Percentiles rank a stretch among this genome's conserved stretches.
These are phyloP conservation scores for Phrynocephalus forsythii DNA, from an alignment of 2,797 vertebrate genomes.

Conservation along the genomic window DNA sequence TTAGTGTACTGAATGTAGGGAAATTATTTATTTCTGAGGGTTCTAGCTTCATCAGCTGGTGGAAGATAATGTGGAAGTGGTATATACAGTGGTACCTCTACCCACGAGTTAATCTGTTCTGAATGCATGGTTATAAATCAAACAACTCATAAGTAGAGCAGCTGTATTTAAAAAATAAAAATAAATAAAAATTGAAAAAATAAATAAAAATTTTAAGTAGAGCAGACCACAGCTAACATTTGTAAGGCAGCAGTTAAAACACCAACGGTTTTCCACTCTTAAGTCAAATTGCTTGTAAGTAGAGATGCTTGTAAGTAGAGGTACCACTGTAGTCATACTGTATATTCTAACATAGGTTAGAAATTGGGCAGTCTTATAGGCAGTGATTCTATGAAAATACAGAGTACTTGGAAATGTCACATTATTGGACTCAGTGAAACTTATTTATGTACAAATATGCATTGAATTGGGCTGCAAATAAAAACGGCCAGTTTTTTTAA, in stretches of 20 bases:
- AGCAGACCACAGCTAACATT: no score
- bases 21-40: neutral
- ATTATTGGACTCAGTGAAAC: neutral
- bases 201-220: no score
- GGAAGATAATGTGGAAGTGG: no score
- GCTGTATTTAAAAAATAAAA: no score
- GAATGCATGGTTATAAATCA: no score
- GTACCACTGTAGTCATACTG: neutral
- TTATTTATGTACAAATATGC: neutral
- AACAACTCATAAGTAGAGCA: no score
- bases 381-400: neutral
- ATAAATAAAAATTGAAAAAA: no score
- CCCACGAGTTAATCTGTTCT: no score
- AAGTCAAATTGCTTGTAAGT: no score
- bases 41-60: neutral
- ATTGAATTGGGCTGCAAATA: neutral
- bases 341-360: neutral
- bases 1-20: neutral
- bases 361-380: neutral
- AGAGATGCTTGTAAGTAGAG: no score
- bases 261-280: no score
- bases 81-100: neutral
- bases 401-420: neutral
- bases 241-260: no score
- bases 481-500: neutral